Percentiles rank a stretch among this genome's conserved stretches.
Conservation (phyloP, 2,888 invertebrate species). For the Crepidodera aurea region DNA sequence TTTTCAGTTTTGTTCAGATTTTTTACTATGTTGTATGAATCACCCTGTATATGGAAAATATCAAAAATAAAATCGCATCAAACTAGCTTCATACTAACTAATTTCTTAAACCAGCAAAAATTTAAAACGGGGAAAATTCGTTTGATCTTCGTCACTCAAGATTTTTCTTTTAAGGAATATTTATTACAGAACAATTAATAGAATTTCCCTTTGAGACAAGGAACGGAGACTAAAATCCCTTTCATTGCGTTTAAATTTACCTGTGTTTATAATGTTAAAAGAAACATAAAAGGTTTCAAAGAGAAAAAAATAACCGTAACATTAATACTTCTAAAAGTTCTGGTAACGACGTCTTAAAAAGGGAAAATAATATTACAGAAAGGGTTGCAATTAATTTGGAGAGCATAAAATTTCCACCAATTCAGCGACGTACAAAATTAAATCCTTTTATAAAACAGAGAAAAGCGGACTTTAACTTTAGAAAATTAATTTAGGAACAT, state of each 20-base stretch:
- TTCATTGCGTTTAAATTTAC: slow-evolving; percentile 10
- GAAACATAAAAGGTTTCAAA: slow-evolving; percentile 10
- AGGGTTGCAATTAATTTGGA: slow-evolving; percentile 27
- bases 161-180: too few relatives aligned
- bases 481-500: slow-evolving; percentile 17
- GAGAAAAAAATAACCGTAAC: slow-evolving; percentile 15
- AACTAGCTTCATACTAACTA: too few relatives aligned
- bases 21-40: too few relatives aligned
- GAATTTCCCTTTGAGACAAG: background rate
- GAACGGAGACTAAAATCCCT: background rate
- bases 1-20: too few relatives aligned
- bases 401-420: slow-evolving; percentile 23
- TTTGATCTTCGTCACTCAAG: too few relatives aligned
- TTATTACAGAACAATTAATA: too few relatives aligned
- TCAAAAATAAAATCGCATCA: too few relatives aligned
- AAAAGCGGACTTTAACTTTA: slow-evolving; percentile 15
- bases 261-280: slow-evolving; percentile 12
- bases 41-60: too few relatives aligned
- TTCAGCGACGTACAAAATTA: slow-evolving; percentile 25
- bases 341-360: slow-evolving; percentile 25
- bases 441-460: slow-evolving; percentile 22
- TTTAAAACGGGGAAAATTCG: too few relatives aligned
- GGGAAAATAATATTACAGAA: slow-evolving; percentile 27
- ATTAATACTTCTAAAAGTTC: slow-evolving; percentile 25
- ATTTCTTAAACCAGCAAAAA: too few relatives aligned